phyloP scores from a whole-genome alignment of 2,113 vertebrate genomes.

The Scomber japonicus region DNA sequence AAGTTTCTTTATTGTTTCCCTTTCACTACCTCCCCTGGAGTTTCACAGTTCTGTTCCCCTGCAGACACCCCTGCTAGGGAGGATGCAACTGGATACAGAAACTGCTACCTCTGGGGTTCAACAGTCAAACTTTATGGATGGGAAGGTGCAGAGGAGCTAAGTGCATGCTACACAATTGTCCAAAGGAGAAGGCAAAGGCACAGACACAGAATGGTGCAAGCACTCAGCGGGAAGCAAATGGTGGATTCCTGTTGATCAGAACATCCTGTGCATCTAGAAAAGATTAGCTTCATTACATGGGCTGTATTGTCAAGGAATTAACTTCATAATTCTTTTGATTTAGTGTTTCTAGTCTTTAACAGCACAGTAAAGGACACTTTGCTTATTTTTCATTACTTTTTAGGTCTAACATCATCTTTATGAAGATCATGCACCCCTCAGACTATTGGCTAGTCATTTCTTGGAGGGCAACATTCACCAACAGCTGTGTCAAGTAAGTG shows the following conservation, averaged over 20 bases:
- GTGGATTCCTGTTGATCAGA: background rate
- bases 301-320: background rate
- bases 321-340: background rate
- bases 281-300: no score
- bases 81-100: slow-evolving; percentile 33
- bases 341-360: background rate
- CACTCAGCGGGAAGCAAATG: slow-evolving; percentile 7
- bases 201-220: slow-evolving; percentile 7
- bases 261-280: background rate
- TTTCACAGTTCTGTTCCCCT: slow-evolving; percentile 14
- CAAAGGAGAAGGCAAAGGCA: background rate
- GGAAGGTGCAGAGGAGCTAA: background rate
- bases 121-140: background rate
- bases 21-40: background rate
- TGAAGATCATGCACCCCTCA: background rate
- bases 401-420: background rate
- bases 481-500: background rate
- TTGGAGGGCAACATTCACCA: background rate
- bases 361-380: slow-evolving; percentile 11
- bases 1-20: background rate
- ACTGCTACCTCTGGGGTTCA: background rate
- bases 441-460: background rate
- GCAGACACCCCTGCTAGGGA: slow-evolving; percentile 16
- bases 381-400: slow-evolving; percentile 22
- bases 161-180: background rate